Percentiles rank a stretch among this genome's conserved stretches.
Evolutionary conservation across 1,140 invertebrate species (phyloP).

Genomic region (Ostrea edulis): DNA sequence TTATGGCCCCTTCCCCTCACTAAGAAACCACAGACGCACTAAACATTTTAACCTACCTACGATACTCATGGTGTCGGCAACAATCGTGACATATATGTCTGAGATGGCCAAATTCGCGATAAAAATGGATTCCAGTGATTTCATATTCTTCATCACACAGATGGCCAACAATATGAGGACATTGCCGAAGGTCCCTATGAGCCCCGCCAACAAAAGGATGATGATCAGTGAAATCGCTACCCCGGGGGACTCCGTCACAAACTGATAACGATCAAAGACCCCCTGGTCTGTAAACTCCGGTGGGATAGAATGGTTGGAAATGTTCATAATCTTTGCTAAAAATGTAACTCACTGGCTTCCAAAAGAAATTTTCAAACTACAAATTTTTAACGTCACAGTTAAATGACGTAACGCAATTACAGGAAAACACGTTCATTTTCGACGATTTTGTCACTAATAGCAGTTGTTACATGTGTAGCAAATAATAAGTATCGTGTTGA

Average conservation of each 20-base stretch:
- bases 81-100: conserved; percentile 60
- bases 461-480: too few relatives aligned
- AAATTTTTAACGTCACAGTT: too few relatives aligned
- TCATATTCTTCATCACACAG: conserved; percentile 48
- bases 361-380: too few relatives aligned
- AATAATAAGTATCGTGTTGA: too few relatives aligned
- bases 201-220: conserved; percentile 50
- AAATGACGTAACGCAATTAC: too few relatives aligned
- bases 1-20: too few relatives aligned
- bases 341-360: too few relatives aligned
- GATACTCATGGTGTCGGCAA: conserved; percentile 62
- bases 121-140: conserved; percentile 61
- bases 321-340: neutral
- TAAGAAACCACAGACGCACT: neutral
- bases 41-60: conserved; percentile 56
- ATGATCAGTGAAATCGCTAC: conserved; percentile 56
- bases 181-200: conserved; percentile 62
- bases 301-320: neutral
- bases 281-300: neutral
- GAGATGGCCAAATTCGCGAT: conserved; percentile 63
- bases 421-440: too few relatives aligned
- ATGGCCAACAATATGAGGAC: conserved; percentile 58
- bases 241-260: conserved; percentile 51
- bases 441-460: too few relatives aligned
- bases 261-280: conserved; percentile 44